Conservation (phyloP, 2,888 invertebrate species). For the Thereva nobilitata region DNA sequence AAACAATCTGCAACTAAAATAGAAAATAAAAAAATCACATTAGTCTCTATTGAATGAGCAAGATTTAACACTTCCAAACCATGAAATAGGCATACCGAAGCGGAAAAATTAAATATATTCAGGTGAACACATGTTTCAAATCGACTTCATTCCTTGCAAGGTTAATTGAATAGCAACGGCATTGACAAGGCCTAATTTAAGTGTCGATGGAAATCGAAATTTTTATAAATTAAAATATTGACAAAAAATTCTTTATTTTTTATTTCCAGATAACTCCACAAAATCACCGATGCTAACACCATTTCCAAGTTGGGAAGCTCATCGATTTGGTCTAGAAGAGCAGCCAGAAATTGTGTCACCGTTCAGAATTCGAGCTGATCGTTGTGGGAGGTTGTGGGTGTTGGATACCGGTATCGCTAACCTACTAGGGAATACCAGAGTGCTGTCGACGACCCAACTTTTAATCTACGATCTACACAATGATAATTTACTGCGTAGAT, state of each 20-base stretch:
- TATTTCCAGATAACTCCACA: conserved; percentile 65
- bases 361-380: conserved; percentile 73
- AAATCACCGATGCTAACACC: conserved; percentile 74
- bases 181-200: no score
- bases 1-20: no score
- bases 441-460: conserved; percentile 65
- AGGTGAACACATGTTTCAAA: no score
- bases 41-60: no score
- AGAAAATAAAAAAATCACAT: no score
- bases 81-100: no score
- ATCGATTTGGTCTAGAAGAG: conserved; percentile 63
- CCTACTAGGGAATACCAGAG: conserved; percentile 60
- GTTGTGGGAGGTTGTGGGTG: conserved; percentile 78
- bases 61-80: no score
- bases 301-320: conserved; percentile 79
- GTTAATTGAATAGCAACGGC: no score
- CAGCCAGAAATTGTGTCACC: conserved; percentile 74
- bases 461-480: conserved; percentile 74
- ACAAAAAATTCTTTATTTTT: conserved; percentile 35
- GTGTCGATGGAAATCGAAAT: no score
- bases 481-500: conserved; percentile 70
- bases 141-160: no score
- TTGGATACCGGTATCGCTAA: conserved; percentile 74
- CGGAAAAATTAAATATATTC: no score
- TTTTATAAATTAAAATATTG: neutral